Evolutionary conservation across 2,888 invertebrate genomes (phyloP), one percentile per base, ranked within the genome.

Genomic region (Apodemia mormo): DNA sequence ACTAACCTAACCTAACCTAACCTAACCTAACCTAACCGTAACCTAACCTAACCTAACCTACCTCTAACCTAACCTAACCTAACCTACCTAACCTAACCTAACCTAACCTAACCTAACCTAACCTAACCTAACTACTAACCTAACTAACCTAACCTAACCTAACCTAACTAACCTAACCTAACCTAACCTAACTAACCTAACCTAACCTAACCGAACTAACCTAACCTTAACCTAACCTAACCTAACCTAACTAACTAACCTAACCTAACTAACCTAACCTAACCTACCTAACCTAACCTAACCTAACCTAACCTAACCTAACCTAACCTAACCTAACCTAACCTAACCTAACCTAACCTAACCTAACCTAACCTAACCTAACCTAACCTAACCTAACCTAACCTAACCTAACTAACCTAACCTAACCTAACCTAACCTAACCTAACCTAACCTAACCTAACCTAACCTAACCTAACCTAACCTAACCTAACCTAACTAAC

Each of bases 201-300:
- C 76, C 76, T 75, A 76, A 75, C 76, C 78, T 76, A 75, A 75
- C 74, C 76, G n/a, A n/a, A n/a, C n/a, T n/a, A n/a, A n/a, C n/a
- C n/a, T n/a, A n/a, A n/a, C n/a, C n/a, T n/a, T 73, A 75, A 72
- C 75, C 72, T 72, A 68, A 68, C 68, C 73, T 72, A 73, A 73
- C 73, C 73, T 72, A 73, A 73, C 74, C 74, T 74, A 74, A 73
- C 73, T 71, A 68, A 56, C 68, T 68, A 68, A 68, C 65, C 68
- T 29, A n/a, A n/a, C n/a, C n/a, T n/a, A n/a, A n/a, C n/a, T n/a
- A n/a, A n/a, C n/a, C n/a, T n/a, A n/a, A n/a, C n/a, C n/a, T n/a
- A n/a, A n/a, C n/a, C n/a, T n/a, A n/a, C n/a, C n/a, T n/a, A n/a
- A n/a, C n/a, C n/a, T 29, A 67, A 67, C 67, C 67, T 68, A 68